Base-by-base conservation (phyloP, 2,113 vertebrate genomes). In the Felis chaus region DNA sequence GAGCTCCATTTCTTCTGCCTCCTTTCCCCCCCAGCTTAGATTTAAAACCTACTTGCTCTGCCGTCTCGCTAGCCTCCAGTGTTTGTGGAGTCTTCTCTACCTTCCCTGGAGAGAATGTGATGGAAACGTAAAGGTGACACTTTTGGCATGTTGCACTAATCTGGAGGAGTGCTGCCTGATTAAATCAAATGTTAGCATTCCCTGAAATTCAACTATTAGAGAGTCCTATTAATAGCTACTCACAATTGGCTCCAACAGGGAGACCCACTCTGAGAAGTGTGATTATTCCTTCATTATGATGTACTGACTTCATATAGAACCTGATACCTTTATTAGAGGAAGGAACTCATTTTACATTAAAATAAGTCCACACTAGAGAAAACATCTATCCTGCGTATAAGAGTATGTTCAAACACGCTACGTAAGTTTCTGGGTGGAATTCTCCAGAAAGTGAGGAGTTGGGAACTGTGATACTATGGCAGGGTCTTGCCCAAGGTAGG, bases 321-420 rank as follows among this genome's bases (percentile, higher is more conserved):
- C 36, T 11, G 9, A 19, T 18, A 76, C 15, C 25, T 91, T 91
- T 66, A 85, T 85, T 66, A 86, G 66, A 81, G n/a, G 39, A 80
- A 86, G 31, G 39, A 57, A 29, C 18, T 93, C 25, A 57, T 79
- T 97, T 94, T 78, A 91, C 13, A 39, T 87, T 53, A 94, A 89
- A 61, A 66, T 39, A 92, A 95, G 4, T 55, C 29, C 9, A 91
- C 7, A 57, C n/a, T 83, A 71, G 83, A 91, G 66, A 88, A 57
- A 84, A 21, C 14, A 78, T 36, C 13, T 85, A 39, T 27, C 61
- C 16, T 83, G 86, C 89, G 39, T 71, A 83, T 25, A 19, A 36
- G 81, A 19, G 10, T 90, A 61, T 78, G 39, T 90, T 82, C 21
- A 45, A 50, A 85, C 23, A 39, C 0, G 1, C 33, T 57, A 15